Base-by-base conservation (phyloP, 2,797 vertebrate genomes). In the Amblyopsis hoosieri region DNA sequence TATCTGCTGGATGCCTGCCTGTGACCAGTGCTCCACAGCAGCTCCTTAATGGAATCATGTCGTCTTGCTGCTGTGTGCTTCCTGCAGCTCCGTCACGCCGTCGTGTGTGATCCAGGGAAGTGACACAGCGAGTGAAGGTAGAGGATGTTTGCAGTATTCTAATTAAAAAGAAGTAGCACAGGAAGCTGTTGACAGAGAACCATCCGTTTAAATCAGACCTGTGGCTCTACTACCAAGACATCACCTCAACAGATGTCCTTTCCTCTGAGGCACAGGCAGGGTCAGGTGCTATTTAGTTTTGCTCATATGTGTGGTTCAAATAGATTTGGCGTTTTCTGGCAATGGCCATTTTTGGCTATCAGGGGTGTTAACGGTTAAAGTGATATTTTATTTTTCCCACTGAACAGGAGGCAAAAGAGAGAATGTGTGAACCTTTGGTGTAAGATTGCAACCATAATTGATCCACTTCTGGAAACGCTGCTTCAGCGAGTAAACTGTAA, bases 81-180 rank as follows among this genome's bases (percentile, higher is more conserved):
- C 50, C 19, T 50, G 54, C 57, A 57, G 54, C 17, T 62, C 12
- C 45, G 48, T 14, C 12, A 5, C 53, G 51, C 4, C 11, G 6
- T 1, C 7, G 14, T 12, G 78, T 70, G 50, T 64, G 69, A 76
- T 82, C 64, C 73, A 45, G 57, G 69, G 69, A 57, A 75, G 59
- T 78, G 78, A 68, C 66, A 63, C 33, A 72, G 69, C 64, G 71
- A 73, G 42, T 37, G 48, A 74, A 82, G 60, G 58, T 67, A 77
- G 84, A 79, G 66, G 74, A 81, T 23, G 67, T 61, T 80, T 84
- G 79, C 82, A 51, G 37, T 79, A 76, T 85, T 78, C 70, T 86
- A 86, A 91, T 91, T 86, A 7, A 9, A 88, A 84, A 86, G 23
- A 85, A 74, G 61, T 80, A 84, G 73, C 66, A 69, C 69, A 75